phyloP scores from a whole-genome alignment of 2,797 vertebrate species.

The Mastacembelus armatus region DNA sequence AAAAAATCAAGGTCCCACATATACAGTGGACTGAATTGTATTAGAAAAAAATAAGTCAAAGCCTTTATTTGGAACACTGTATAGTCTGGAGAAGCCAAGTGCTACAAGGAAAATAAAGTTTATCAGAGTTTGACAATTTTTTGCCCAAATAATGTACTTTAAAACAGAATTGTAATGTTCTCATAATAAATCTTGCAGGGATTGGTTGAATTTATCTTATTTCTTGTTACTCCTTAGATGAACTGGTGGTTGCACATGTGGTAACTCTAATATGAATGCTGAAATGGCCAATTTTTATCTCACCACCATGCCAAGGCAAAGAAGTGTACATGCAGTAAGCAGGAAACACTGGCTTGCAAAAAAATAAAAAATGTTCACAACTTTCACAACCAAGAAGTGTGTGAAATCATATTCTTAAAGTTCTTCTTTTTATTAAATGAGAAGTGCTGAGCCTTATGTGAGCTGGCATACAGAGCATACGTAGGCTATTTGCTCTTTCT shows the following conservation, averaged over 20 bases:
- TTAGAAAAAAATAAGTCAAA: too few species aligned
- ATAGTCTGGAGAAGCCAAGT: background rate
- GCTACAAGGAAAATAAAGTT: background rate
- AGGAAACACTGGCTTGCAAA: constrained; percentile 21
- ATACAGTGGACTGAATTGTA: too few species aligned
- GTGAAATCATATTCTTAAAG: constrained; percentile 26
- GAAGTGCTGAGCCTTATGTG: constrained; percentile 3
- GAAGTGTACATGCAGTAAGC: constrained; percentile 5
- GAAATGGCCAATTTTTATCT: constrained; percentile 8
- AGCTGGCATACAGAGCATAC: constrained; percentile 10
- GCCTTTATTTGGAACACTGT: background rate
- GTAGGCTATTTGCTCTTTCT: constrained; percentile 2
- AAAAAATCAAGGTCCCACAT: too few species aligned
- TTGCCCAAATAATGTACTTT: background rate
- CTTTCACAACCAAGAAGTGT: constrained; percentile 12
- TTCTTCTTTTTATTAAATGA: constrained; percentile 28
- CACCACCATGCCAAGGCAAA: background rate
- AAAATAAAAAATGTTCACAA: constrained; percentile 31
- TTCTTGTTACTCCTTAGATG: background rate
- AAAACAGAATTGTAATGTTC: background rate
- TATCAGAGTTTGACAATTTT: background rate
- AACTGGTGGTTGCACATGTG: constrained; percentile 18
- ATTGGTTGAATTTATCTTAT: constrained; percentile 8
- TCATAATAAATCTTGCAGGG: background rate
- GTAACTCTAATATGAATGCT: constrained; percentile 6